Evolutionary conservation across 2,888 invertebrate species (phyloP), one percentile per base, ranked within the genome.

Genomic region (Entomobrya multifasciata): DNA sequence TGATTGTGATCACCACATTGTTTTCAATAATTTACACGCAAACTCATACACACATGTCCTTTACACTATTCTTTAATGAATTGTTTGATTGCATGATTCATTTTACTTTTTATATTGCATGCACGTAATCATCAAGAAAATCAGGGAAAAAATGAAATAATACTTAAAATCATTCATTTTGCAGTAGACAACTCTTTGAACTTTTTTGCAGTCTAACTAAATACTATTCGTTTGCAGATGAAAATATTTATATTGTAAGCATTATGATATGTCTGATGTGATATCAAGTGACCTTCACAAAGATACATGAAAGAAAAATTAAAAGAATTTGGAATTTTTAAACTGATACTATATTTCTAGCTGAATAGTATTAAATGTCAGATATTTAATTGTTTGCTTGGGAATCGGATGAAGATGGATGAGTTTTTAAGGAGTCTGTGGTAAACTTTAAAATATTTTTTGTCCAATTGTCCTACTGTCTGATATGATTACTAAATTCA

Each of bases 71-170:
- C 36, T 4, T 55, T 83, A 83, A 83, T 83, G 83, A 83, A 83
- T 83, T 74, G 82, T 72, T 49, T 60, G 82, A 82, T 82, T 83
- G 83, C 77, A 83, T 83, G 83, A 65, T 83, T 55, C 77, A 65
- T 55, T 77, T 83, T 25, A 22, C 41, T 74, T 65, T 76, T 67
- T 65, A 25, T 55, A 15, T 55, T 83, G 62, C 83, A 55, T 83
- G 62, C 83, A 65, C 65, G 76, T 76, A 74, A 82, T 82, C 82
- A 81, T 52, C 3, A 17, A n/a, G n/a, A n/a, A n/a, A n/a, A n/a
- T 27, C 65, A 65, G 65, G 20, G 36, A 36, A 36, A 36, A 36
- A 36, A 36, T 6, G 36, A 8, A 36, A 36, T 36, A 36, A 36
- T 36, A 36, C 4, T 36, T 6, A 36, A 6, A 36, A 36, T 6